A percentile compares a stretch with the other conserved stretches of the same genome.
These are phyloP conservation scores for Pomacea canaliculata DNA, from an alignment of 2,888 invertebrate species.

Conservation along the genomic window DNA sequence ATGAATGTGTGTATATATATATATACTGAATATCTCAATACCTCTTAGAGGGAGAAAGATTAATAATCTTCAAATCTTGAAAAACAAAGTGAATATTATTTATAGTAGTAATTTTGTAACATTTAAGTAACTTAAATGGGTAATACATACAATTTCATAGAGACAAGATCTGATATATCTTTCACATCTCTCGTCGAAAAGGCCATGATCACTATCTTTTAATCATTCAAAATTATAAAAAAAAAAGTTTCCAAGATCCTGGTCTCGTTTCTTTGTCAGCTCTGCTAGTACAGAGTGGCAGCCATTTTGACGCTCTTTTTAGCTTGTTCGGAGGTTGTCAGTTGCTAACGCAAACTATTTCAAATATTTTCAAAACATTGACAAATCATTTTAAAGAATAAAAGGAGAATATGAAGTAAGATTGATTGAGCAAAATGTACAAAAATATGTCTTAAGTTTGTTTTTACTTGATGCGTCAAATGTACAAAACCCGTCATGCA, in stretches of 20 bases:
- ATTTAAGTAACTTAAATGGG: no score
- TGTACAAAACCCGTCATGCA: constrained; percentile 30
- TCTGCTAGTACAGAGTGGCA: not conserved
- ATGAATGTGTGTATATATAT: no score
- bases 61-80: no score
- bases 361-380: not conserved
- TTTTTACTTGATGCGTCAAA: constrained; percentile 28
- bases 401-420: no score
- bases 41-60: no score
- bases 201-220: constrained; percentile 28
- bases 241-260: no score
- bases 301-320: constrained; percentile 25
- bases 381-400: not conserved
- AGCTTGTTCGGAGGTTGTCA: constrained; percentile 1
- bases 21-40: no score
- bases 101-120: no score
- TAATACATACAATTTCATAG: constrained; percentile 37
- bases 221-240: no score
- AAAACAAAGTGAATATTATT: no score
- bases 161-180: constrained; percentile 34
- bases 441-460: constrained; percentile 33
- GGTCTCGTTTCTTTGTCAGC: no score
- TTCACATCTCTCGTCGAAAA: constrained; percentile 31
- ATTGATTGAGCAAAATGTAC: not conserved
- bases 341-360: constrained; percentile 20